Base-by-base conservation (phyloP, 2,113 vertebrate species). In the Pangasianodon hypophthalmus region DNA sequence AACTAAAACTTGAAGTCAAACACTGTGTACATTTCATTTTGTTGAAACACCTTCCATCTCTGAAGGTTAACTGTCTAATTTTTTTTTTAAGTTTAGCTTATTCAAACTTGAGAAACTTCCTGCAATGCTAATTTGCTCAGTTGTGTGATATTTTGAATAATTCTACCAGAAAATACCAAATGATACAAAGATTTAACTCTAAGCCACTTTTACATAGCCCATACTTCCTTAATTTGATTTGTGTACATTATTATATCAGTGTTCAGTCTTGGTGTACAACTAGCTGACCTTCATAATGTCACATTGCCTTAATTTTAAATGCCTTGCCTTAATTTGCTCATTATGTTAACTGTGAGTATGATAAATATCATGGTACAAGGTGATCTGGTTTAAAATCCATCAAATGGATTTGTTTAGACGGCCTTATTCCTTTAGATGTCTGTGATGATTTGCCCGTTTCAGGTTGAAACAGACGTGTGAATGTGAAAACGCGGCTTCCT, bases 381-480 rank as follows among this genome's bases (percentile, higher is more conserved):
- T 77, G 69, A 58, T 56, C 48, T 56, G 69, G 19, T 54, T 56
- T 3, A 37, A 41, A 87, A 44, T 77, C 32, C 26, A 16, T 87
- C 52, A 26, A 3, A 62, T 62, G 24, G n/a, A 54, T 71, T 73
- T 73, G n/a, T 73, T 86, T 86, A 56, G 85, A 86, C 32, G 4
- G 2, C 37, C 48, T 86, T 41, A 32, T 73, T 86, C 46, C 5
- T 86, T 54, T 21, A 24, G 85, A 73, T 56, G 52, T 77, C 44
- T 58, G 73, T 29, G 79, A 90, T 29, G 75, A 77, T 88, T 86
- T 56, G 81, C 24, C 46, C 60, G 32, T 69, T 83, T 56, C 54
- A 87, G 75, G 52, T 32, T 88, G 46, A 87, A 86, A 87, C 75
- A 90, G 71, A 81, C 41, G 83, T 64, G 67, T 90, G 83, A 58